Evolutionary conservation across 2,888 invertebrate species (phyloP), one percentile per base, ranked within the genome.

Genomic region (Parapristionchus giblindavisi): DNA sequence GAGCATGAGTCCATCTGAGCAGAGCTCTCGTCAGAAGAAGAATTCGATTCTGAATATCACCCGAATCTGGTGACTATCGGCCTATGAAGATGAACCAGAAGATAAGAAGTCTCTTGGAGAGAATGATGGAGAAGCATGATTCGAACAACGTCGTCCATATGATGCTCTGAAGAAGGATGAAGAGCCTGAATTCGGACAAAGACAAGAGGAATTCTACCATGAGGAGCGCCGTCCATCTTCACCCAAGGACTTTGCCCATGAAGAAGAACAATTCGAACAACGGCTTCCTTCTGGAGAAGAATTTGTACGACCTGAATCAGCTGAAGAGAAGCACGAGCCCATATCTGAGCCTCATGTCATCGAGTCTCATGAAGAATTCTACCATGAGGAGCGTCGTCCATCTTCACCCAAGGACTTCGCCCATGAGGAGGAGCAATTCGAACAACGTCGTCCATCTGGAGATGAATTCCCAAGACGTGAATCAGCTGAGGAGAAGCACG

Each of bases 281-380:
- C 27, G 40, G 3, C 52, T 24, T 36, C 70, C 54, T 32, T 27
- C 38, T 48, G 68, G 24, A 1, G 38, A 60, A 66, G 14, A 66
- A 60, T 43, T 27, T 54, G n/a, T n/a, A n/a, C n/a, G n/a, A n/a
- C n/a, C n/a, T n/a, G 70, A 70, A 27, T 36, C 54, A 1, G 21
- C 17, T 11, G 70, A 70, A 24, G 36, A 66, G 43, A 17, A 43
- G 32, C 51, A 27, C 36, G 40, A 70, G 5, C n/a, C 21, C 68
- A 21, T 32, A 43, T 21, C 32, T 8, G 8, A 21, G 3, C 70
- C 29, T 27, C 78, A 75, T 40, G 75, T 75, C 72, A 71, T 72
- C 75, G 72, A 77, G 38, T 75, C 75, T 1, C 66, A 66, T 21
- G 66, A 66, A 32, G 32, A 66, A 6, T 29, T 24, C 32, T 32